These are phyloP conservation scores for Otis tarda DNA, from an alignment of 2,113 vertebrate genomes.

Conservation along the genomic window DNA sequence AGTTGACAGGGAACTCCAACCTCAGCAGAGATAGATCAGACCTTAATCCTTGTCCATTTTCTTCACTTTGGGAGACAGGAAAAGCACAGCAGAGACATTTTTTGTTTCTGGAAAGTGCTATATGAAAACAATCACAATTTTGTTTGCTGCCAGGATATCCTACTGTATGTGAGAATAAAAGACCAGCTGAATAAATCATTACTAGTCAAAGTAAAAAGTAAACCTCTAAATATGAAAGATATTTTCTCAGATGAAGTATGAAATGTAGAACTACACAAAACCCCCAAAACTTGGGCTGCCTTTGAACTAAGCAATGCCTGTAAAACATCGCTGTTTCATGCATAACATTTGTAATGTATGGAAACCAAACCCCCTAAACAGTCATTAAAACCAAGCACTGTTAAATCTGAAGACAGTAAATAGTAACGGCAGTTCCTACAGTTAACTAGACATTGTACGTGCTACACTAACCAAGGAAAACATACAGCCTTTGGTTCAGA, in stretches of 20 bases:
- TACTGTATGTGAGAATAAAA: not conserved
- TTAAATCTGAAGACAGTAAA: not conserved
- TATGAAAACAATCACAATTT: not conserved
- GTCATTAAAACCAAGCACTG: conserved; percentile 10
- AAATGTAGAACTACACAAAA: not conserved
- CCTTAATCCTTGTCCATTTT: not conserved
- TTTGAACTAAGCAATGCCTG: not conserved
- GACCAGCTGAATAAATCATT: not conserved
- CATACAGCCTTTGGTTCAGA: not conserved
- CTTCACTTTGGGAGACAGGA: not conserved
- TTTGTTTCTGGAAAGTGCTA: not conserved
- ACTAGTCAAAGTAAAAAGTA: not conserved
- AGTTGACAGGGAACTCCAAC: not conserved
- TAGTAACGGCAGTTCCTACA: not conserved
- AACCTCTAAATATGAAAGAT: not conserved
- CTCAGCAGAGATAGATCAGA: not conserved
- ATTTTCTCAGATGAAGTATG: not conserved
- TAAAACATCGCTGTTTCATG: not conserved
- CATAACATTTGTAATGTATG: not conserved
- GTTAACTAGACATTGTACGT: not conserved
- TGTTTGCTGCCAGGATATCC: not conserved
- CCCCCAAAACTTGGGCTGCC: not conserved
- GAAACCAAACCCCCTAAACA: conserved; percentile 4
- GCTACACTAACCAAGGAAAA: not conserved
- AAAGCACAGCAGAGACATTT: not conserved